A percentile compares a stretch with the other conserved stretches of the same genome.
These are phyloP conservation scores for Muscidifurax raptorellus DNA, from an alignment of 1,140 invertebrate genomes.

Conservation along the genomic window DNA sequence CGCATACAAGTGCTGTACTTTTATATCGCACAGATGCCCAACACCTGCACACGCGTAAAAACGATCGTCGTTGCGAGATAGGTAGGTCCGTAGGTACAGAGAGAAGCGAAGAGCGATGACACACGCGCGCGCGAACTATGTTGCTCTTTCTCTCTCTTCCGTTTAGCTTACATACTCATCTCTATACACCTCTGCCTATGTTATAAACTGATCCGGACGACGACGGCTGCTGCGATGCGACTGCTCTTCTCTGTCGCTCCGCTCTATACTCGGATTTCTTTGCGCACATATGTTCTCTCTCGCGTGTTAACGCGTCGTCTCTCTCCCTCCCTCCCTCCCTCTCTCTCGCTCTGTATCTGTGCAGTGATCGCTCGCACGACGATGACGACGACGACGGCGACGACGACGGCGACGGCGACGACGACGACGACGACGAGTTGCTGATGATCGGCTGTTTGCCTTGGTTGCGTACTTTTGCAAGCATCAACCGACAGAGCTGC, in stretches of 20 bases:
- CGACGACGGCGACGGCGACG: background rate
- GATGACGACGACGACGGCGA: background rate
- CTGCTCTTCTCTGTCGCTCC: background rate
- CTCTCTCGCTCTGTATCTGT: too few species aligned
- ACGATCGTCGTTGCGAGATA: background rate
- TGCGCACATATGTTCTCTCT: background rate
- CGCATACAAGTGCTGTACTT: background rate
- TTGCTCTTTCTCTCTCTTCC: background rate
- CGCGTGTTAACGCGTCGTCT: too few species aligned
- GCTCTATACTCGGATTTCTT: background rate
- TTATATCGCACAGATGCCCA: background rate
- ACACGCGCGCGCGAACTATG: background rate
- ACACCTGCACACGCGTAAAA: background rate
- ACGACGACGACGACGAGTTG: too few species aligned
- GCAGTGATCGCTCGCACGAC: background rate
- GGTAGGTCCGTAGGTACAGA: background rate
- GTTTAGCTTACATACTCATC: background rate
- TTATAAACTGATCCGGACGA: background rate
- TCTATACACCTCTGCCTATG: background rate
- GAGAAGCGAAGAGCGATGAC: background rate
- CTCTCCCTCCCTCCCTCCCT: too few species aligned
- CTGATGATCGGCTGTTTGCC: too few species aligned
- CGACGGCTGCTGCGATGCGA: slow-evolving; percentile 26
- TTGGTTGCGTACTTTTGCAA: too few species aligned
- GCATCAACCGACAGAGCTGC: too few species aligned